Evolutionary conservation across 1,140 invertebrate species (phyloP).

Genomic region (Frieseomelitta varia): DNA sequence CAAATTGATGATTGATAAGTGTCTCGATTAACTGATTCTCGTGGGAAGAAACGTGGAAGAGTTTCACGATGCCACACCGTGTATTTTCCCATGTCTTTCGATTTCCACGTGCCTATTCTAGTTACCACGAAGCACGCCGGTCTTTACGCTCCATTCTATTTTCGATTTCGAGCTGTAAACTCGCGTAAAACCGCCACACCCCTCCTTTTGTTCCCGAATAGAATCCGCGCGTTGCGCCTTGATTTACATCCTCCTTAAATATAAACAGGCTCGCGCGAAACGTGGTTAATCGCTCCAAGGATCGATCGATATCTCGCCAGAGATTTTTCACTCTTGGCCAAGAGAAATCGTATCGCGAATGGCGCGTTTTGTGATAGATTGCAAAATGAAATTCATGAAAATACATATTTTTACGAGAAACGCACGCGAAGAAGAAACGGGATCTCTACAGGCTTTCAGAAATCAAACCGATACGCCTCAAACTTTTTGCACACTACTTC

Average conservation of each 20-base stretch:
- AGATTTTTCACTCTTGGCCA: neutral
- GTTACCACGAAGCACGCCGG: neutral
- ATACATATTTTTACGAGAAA: no score
- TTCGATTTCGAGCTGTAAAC: conserved; percentile 49
- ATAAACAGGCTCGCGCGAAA: neutral
- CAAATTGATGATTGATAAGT: neutral
- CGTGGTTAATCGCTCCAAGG: conserved; percentile 8
- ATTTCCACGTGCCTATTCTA: conserved; percentile 28
- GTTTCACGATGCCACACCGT: neutral
- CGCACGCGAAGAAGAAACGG: no score
- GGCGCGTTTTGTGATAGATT: no score
- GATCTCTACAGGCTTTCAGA: no score
- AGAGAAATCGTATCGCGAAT: neutral
- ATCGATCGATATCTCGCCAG: neutral
- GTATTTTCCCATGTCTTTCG: conserved; percentile 18
- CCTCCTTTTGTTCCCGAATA: conserved; percentile 40
- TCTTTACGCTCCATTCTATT: conserved; percentile 45
- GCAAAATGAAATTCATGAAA: no score
- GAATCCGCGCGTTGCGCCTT: conserved; percentile 23
- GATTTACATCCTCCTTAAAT: conserved; percentile 48
- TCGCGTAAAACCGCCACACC: conserved; percentile 47
- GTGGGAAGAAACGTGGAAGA: neutral
- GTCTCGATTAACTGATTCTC: neutral
- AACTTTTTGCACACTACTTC: no score
- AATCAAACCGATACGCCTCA: no score